Conservation (phyloP, 1,140 invertebrate genomes). For the Drosophila pseudoananassae region DNA sequence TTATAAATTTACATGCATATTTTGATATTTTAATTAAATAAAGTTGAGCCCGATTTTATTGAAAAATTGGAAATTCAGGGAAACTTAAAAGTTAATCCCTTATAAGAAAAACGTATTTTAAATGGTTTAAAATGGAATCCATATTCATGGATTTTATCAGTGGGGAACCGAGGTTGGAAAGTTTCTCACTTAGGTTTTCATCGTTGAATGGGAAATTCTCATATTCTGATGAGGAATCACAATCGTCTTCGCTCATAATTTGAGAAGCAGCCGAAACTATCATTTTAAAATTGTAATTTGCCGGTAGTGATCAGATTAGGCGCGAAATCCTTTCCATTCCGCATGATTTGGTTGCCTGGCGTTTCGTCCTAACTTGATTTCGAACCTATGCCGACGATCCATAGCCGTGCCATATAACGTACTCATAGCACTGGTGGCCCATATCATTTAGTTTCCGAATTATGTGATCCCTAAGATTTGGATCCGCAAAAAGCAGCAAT, state of each 20-base stretch:
- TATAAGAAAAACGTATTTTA: not conserved
- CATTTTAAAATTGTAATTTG: too few species aligned
- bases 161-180: not conserved
- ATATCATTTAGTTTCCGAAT: not conserved
- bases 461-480: not conserved
- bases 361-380: not conserved
- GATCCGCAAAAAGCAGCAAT: not conserved
- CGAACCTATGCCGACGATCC: not conserved
- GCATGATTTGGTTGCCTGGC: not conserved
- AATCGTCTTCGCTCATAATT: too few species aligned
- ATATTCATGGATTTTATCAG: not conserved
- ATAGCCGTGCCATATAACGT: conserved; percentile 1
- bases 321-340: not conserved
- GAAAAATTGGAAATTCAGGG: too few species aligned
- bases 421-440: not conserved
- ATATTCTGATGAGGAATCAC: not conserved
- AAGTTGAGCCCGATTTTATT: too few species aligned
- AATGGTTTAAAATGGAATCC: not conserved
- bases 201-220: not conserved
- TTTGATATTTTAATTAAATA: too few species aligned
- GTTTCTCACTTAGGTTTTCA: not conserved
- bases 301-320: too few species aligned
- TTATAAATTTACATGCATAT: too few species aligned
- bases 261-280: too few species aligned
- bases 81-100: too few species aligned